Conservation (phyloP, 1,140 invertebrate genomes). For the Caligus rogercresseyi region DNA sequence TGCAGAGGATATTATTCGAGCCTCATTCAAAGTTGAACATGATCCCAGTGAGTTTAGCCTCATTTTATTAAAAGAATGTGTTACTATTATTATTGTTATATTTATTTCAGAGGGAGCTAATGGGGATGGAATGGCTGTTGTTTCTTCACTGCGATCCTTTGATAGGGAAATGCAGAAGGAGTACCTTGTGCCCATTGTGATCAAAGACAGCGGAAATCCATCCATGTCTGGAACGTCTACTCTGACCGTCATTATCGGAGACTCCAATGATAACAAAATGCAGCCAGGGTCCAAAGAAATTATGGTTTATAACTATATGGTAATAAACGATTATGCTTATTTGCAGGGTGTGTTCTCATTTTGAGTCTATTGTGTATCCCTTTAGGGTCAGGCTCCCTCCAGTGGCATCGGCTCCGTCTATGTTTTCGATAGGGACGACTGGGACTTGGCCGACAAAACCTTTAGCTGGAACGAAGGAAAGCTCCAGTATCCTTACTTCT, state of each 20-base stretch:
- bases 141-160: constrained; percentile 70
- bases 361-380: constrained; percentile 23
- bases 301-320: constrained; percentile 83
- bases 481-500: constrained; percentile 47
- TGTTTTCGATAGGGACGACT: constrained; percentile 88
- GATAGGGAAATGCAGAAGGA: constrained; percentile 89
- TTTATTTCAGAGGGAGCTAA: constrained; percentile 60
- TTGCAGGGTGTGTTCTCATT: not conserved
- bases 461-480: constrained; percentile 67
- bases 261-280: constrained; percentile 91
- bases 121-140: constrained; percentile 84
- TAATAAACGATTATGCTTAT: no score
- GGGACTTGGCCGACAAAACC: constrained; percentile 90
- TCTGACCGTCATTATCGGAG: constrained; percentile 80
- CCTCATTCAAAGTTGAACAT: constrained; percentile 83
- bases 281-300: constrained; percentile 87
- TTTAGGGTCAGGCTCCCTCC: constrained; percentile 67
- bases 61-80: constrained; percentile 2
- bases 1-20: constrained; percentile 72
- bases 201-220: constrained; percentile 72
- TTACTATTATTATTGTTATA: constrained; percentile 17
- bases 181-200: constrained; percentile 80
- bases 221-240: constrained; percentile 75
- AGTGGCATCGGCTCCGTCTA: constrained; percentile 87
- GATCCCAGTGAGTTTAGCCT: constrained; percentile 55